phyloP scores from a whole-genome alignment of 2,797 vertebrate genomes.

The Phoeniculus purpureus region DNA sequence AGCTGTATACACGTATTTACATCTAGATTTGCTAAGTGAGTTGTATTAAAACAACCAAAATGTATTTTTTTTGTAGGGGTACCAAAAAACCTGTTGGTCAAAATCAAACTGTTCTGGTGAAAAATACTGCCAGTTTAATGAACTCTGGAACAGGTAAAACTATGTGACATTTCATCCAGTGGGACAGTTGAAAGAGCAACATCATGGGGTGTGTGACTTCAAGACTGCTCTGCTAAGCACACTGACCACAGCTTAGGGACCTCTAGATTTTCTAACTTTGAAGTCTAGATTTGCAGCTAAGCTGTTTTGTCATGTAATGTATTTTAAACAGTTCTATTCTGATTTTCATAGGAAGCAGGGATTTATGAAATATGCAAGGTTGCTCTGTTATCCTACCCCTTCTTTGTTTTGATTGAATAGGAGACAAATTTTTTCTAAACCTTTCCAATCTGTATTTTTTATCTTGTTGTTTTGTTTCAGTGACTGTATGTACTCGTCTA shows the following conservation, averaged over 20 bases:
- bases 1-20: neutral
- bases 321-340: neutral
- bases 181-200: neutral
- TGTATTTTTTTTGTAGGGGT: fast-evolving
- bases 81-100: neutral
- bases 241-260: neutral
- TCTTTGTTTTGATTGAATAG: neutral
- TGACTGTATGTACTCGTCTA: neutral
- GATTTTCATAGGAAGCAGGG: neutral
- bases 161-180: neutral
- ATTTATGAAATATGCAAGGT: neutral
- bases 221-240: neutral
- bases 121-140: neutral
- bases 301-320: neutral
- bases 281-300: neutral
- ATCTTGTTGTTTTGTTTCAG: neutral
- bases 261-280: neutral
- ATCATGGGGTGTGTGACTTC: neutral
- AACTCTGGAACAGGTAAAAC: neutral
- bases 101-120: neutral
- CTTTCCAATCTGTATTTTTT: neutral
- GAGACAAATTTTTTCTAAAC: neutral
- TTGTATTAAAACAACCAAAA: neutral
- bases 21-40: neutral
- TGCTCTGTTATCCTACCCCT: neutral